Evolutionary conservation across 2,113 vertebrate species (phyloP), one percentile per base, ranked within the genome.

Genomic region (Atlantisia rogersi): DNA sequence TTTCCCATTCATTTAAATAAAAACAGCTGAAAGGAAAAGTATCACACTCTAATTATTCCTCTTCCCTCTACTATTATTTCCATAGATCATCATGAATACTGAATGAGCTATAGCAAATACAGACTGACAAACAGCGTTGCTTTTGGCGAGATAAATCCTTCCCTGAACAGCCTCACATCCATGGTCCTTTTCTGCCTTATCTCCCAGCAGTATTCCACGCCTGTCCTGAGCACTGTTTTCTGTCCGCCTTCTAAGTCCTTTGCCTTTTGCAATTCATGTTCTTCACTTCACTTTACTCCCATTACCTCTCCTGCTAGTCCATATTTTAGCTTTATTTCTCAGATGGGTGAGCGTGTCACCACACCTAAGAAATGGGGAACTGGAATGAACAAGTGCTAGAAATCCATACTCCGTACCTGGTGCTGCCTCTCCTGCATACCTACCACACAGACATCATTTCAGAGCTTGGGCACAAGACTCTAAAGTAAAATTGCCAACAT

Each of bases 1-100:
- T 80, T 83, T 86, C 86, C 88, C 87, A 82, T 74, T 85, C 70
- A 65, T 93, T 94, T 84, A 76, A 94, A 95, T 81, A 93, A 78
- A 94, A 77, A 42, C 59, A 67, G 79, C 83, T 93, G 82, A 95
- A 92, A 94, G 82, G 74, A 91, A 68, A 87, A 93, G 75, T 70
- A 87, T 88, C 74, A 69, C 74, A 56, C 39, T 67, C 59, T 22
- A 84, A 76, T 65, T 76, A 58, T 78, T 92, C 71, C 73, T 95
- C 78, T 86, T 79, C 69, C 56, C 52, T 89, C 50, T 73, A 12
- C 81, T 42, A 59, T 92, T 80, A 91, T 78, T 97, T 92, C 90
- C 80, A 86, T 76, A 26, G 44, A 82, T 65, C 76, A 80, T 46
- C 67, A 84, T 44, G 35, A 95, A 93, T 78, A 42, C 73, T 46